These are phyloP conservation scores for Zaprionus nigranus DNA, from an alignment of 1,140 invertebrate genomes.

Conservation along the genomic window DNA sequence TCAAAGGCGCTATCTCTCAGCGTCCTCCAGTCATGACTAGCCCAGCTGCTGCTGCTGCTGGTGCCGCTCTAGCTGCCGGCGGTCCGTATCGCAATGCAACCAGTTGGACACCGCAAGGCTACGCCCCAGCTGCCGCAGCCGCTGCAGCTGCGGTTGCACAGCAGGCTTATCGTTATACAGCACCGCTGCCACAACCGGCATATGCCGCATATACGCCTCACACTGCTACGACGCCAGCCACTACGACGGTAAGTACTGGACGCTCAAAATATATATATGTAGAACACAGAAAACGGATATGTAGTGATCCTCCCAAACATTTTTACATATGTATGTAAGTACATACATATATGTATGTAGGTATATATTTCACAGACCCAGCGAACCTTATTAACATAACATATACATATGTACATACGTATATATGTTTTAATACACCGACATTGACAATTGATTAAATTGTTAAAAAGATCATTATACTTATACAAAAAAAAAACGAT, in stretches of 20 bases:
- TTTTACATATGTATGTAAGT: too few relatives aligned
- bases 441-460: too few relatives aligned
- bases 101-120: conserved; percentile 84
- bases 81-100: conserved; percentile 82
- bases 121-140: conserved; percentile 78
- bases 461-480: too few relatives aligned
- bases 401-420: too few relatives aligned
- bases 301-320: background rate
- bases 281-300: background rate
- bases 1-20: conserved; percentile 77
- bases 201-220: conserved; percentile 84
- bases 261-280: background rate
- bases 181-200: conserved; percentile 81
- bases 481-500: too few relatives aligned
- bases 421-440: too few relatives aligned
- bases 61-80: conserved; percentile 74
- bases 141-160: conserved; percentile 81
- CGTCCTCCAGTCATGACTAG: conserved; percentile 83
- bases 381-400: too few relatives aligned
- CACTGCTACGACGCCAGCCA: conserved; percentile 79
- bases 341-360: conserved; percentile 39
- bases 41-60: conserved; percentile 83
- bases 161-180: conserved; percentile 83
- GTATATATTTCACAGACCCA: background rate
- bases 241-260: conserved; percentile 79